Percentiles rank a stretch among this genome's conserved stretches.
Conservation (phyloP, 2,797 vertebrate genomes). For the Neosilurus hyrtlii region DNA sequence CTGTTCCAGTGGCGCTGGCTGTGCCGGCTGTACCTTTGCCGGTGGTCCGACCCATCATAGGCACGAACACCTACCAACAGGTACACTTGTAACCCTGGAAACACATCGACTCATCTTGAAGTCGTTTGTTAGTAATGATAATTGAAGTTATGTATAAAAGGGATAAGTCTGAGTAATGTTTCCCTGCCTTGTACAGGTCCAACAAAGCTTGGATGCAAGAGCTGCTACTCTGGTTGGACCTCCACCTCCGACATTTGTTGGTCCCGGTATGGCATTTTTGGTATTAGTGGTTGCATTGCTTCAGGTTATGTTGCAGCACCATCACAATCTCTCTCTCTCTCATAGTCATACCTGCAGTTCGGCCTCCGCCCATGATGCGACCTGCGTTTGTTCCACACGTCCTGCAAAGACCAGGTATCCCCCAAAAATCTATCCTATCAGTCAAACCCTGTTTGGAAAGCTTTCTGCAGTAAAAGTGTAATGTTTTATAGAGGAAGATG, state of each 20-base stretch:
- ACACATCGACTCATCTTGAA: neutral
- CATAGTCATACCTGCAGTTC: constrained; percentile 74
- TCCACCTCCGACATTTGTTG: constrained; percentile 81
- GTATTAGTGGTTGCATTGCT: neutral
- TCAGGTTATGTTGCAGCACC: too few relatives aligned
- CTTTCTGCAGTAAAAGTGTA: neutral
- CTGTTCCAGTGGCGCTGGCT: constrained; percentile 72
- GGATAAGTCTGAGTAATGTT: neutral
- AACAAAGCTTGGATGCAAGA: constrained; percentile 88
- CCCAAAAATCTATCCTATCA: too few relatives aligned
- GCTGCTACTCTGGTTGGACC: constrained; percentile 82
- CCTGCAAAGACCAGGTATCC: constrained; percentile 84
- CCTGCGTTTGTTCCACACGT: constrained; percentile 90
- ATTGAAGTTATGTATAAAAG: neutral
- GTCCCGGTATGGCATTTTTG: constrained; percentile 67
- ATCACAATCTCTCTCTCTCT: neutral
- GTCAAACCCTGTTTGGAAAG: neutral
- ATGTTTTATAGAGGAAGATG: neutral
- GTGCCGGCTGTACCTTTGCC: constrained; percentile 68
- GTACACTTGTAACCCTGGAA: constrained; percentile 59
- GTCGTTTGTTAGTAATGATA: neutral
- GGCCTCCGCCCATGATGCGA: constrained; percentile 80
- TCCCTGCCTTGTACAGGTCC: constrained; percentile 71
- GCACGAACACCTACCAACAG: constrained; percentile 90
- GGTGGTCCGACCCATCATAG: constrained; percentile 82